Conservation (phyloP, 2,797 vertebrate species). For the Rhodeus uyekii region DNA sequence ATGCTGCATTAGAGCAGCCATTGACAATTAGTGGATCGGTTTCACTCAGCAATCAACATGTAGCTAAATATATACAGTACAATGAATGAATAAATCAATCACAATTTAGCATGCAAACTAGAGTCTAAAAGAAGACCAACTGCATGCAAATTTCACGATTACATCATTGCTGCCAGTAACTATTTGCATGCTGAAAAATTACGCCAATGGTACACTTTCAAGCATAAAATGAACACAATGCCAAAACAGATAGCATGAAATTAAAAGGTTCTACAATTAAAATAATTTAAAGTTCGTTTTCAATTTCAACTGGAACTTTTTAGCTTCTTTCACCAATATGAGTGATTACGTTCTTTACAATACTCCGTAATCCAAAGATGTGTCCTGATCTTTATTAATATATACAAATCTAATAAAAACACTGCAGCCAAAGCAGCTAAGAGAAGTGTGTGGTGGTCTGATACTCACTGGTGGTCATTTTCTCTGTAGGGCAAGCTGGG, state of each 20-base stretch:
- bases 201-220: background rate
- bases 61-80: background rate
- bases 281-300: background rate
- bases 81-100: background rate
- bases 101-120: background rate
- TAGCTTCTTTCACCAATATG: background rate
- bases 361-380: background rate
- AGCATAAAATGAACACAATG: background rate
- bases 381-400: background rate
- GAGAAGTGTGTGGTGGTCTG: constrained; percentile 30
- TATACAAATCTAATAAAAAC: background rate
- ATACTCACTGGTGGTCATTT: constrained; percentile 96
- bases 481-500: constrained; percentile 90
- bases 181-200: background rate
- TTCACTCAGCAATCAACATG: background rate
- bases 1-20: background rate
- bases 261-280: background rate
- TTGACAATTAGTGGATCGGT: background rate
- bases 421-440: background rate
- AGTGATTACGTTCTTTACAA: background rate
- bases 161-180: background rate
- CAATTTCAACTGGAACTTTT: background rate
- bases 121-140: background rate
- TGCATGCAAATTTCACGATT: background rate
- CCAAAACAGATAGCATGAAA: background rate